These are phyloP conservation scores for Bubo blakistoni DNA, from an alignment of 2,113 vertebrate genomes.

Conservation along the genomic window DNA sequence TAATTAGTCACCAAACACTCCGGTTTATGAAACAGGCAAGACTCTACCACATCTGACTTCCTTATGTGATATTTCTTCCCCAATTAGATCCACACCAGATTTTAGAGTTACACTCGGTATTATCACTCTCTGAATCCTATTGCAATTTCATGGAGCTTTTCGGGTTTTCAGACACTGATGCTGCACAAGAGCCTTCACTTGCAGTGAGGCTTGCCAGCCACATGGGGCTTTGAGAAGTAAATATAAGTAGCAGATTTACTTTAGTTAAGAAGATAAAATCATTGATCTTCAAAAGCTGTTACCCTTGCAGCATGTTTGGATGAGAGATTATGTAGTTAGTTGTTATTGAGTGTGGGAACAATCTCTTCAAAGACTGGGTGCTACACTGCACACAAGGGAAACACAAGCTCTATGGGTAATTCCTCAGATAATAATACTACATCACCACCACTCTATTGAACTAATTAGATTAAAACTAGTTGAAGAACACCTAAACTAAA, in stretches of 20 bases:
- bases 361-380: background rate
- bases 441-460: background rate
- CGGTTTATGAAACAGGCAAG: background rate
- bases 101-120: background rate
- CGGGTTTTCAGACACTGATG: background rate
- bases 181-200: background rate
- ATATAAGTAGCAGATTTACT: background rate
- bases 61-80: background rate
- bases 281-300: background rate
- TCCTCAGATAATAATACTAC: background rate
- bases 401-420: background rate
- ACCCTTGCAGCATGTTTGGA: background rate
- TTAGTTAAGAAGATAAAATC: background rate
- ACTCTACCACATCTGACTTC: background rate
- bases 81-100: background rate
- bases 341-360: background rate
- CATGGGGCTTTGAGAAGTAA: background rate
- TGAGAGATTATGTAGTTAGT: background rate
- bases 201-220: background rate
- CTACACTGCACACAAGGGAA: background rate
- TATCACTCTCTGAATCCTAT: background rate
- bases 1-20: background rate
- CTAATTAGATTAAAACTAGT: background rate
- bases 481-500: background rate
- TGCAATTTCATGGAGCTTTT: background rate